A percentile compares a stretch with the other conserved stretches of the same genome.
These are phyloP conservation scores for Lamellibrachia columna DNA, from an alignment of 2,888 invertebrate genomes.

Conservation along the genomic window DNA sequence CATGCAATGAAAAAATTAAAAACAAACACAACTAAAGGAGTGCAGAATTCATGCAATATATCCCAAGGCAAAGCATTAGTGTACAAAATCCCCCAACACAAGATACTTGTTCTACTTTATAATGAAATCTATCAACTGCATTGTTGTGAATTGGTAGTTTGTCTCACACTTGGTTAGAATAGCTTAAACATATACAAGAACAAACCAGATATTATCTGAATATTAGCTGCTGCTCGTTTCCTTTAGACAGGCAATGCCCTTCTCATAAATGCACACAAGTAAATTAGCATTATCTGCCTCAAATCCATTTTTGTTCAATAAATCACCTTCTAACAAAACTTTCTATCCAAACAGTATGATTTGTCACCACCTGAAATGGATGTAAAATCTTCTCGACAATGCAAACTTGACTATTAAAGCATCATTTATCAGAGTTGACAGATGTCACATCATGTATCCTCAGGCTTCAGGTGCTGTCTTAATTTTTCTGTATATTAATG, in stretches of 20 bases:
- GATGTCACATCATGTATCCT: neutral
- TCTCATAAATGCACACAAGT: no score
- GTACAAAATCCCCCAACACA: neutral
- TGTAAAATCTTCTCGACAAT: neutral
- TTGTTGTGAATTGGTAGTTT: neutral
- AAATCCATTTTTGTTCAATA: neutral
- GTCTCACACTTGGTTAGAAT: no score
- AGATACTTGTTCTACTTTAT: neutral
- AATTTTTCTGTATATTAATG: neutral
- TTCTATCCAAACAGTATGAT: neutral
- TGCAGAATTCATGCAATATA: neutral
- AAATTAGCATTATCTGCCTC: neutral
- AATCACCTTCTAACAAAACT: neutral
- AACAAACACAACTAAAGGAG: neutral
- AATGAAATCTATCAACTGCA: neutral
- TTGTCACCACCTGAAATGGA: neutral
- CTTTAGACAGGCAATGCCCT: no score
- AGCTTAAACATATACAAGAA: no score
- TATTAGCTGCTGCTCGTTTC: no score
- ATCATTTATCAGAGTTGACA: neutral
- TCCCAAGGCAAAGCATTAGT: neutral
- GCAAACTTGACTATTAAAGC: neutral
- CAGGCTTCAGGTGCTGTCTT: neutral
- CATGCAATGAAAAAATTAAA: neutral
- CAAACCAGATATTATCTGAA: no score